phyloP scores from a whole-genome alignment of 2,888 invertebrate species.

The Cheilosia pagana region DNA sequence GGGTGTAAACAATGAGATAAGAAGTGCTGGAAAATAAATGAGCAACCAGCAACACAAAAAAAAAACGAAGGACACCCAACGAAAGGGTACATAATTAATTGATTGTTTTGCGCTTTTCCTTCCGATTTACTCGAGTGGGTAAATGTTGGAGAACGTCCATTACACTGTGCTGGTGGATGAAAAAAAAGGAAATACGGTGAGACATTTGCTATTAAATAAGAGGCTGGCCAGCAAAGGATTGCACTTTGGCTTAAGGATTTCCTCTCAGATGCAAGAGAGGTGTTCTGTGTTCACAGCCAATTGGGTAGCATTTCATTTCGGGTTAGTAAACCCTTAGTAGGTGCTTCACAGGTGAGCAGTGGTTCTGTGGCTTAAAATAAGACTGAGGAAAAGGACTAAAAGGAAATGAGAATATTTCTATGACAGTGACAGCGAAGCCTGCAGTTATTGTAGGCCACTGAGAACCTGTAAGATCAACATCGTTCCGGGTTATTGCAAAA shows the following conservation, averaged over 20 bases:
- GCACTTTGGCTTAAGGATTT: not conserved
- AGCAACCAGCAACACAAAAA: constrained; percentile 34
- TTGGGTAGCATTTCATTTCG: too few relatives aligned
- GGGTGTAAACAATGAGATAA: constrained; percentile 51
- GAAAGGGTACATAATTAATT: constrained; percentile 69
- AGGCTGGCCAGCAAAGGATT: not conserved
- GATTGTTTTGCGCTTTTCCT: constrained; percentile 64
- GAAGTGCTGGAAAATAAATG: constrained; percentile 28
- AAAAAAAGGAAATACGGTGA: not conserved
- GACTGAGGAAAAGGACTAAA: too few relatives aligned
- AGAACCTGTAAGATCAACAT: too few relatives aligned
- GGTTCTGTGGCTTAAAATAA: too few relatives aligned
- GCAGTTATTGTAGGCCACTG: too few relatives aligned
- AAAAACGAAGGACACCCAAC: constrained; percentile 31
- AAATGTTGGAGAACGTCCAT: constrained; percentile 36
- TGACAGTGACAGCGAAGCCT: too few relatives aligned
- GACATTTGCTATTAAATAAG: not conserved
- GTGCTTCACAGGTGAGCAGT: too few relatives aligned
- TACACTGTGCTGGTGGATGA: constrained; percentile 7
- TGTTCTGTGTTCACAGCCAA: too few relatives aligned
- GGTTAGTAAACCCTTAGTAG: too few relatives aligned
- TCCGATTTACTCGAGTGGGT: constrained; percentile 49
- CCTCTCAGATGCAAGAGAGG: not conserved
- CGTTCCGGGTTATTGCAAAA: too few relatives aligned
- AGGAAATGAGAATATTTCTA: too few relatives aligned